These are phyloP conservation scores for Melanotaenia trifasciata DNA, from an alignment of 2,797 vertebrate genomes.

Conservation along the genomic window DNA sequence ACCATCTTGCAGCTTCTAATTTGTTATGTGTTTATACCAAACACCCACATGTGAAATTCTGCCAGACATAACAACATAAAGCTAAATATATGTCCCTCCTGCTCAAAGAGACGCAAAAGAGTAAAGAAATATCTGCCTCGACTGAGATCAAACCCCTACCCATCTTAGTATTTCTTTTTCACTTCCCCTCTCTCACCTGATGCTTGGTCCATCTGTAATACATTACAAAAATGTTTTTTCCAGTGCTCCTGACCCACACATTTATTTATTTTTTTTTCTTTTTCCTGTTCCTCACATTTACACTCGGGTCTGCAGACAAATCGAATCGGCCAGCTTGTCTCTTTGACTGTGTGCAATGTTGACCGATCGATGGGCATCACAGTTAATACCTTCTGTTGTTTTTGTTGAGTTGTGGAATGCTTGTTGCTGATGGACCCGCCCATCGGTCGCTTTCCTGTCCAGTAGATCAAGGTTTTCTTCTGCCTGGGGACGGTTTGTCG, in stretches of 20 bases:
- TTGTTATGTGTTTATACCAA: slow-evolving; percentile 51
- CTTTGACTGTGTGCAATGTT: slow-evolving; percentile 51
- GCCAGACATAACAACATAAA: slow-evolving; percentile 61
- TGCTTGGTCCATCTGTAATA: slow-evolving; percentile 47
- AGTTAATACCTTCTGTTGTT: slow-evolving; percentile 77
- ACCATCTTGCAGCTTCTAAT: slow-evolving; percentile 33
- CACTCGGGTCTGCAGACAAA: slow-evolving; percentile 58
- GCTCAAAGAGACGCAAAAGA: slow-evolving; percentile 71
- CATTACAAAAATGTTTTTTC: slow-evolving; percentile 50
- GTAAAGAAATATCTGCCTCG: slow-evolving; percentile 70
- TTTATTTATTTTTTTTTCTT: slow-evolving; percentile 51
- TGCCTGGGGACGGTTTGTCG: slow-evolving; percentile 62
- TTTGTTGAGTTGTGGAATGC: slow-evolving; percentile 72
- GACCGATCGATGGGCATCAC: slow-evolving; percentile 74
- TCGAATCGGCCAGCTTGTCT: slow-evolving; percentile 66
- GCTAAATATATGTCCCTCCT: slow-evolving; percentile 71
- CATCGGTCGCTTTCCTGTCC: slow-evolving; percentile 44
- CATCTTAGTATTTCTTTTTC: slow-evolving; percentile 46
- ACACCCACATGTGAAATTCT: slow-evolving; percentile 64
- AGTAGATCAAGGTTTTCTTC: slow-evolving; percentile 50
- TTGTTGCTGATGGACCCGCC: slow-evolving; percentile 61
- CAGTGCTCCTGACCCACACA: slow-evolving; percentile 60
- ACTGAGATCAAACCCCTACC: slow-evolving; percentile 69
- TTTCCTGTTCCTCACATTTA: slow-evolving; percentile 65
- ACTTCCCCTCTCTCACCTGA: slow-evolving; percentile 6